Percentiles rank a stretch among this genome's conserved stretches.
Evolutionary conservation across 2,888 invertebrate species (phyloP).

Genomic region (Balanococcus diminutus): DNA sequence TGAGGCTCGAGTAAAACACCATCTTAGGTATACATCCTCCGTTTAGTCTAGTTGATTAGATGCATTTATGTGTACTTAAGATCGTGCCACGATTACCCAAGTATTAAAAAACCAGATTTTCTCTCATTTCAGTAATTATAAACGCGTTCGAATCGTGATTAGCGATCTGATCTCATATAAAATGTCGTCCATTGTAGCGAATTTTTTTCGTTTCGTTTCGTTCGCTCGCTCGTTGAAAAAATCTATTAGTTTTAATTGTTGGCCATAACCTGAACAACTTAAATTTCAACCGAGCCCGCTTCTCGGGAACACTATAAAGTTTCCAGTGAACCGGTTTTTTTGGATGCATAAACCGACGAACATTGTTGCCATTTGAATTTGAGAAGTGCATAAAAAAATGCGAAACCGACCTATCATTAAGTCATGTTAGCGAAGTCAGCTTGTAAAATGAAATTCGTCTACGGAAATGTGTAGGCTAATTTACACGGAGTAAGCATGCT

Average conservation of each 20-base stretch:
- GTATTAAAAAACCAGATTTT: not conserved
- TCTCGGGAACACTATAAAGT: not conserved
- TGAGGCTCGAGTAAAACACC: not conserved
- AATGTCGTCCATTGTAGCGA: not conserved
- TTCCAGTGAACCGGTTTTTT: not conserved
- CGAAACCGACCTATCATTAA: not conserved
- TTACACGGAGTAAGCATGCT: too few species aligned
- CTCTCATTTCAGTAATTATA: not conserved
- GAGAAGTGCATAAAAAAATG: not conserved
- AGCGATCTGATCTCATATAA: not conserved
- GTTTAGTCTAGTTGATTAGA: not conserved
- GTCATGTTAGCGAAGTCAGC: too few species aligned
- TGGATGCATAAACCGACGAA: not conserved
- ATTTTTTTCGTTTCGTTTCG: not conserved
- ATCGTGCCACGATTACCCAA: constrained; percentile 10
- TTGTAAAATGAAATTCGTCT: too few species aligned
- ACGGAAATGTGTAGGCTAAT: too few species aligned
- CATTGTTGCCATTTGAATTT: constrained; percentile 29
- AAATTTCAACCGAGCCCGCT: not conserved
- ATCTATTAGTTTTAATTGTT: constrained; percentile 15
- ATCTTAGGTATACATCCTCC: constrained; percentile 3
- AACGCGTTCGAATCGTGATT: constrained; percentile 9
- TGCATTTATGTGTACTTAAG: constrained; percentile 16
- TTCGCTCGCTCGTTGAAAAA: not conserved
- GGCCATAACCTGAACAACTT: not conserved